These are phyloP conservation scores for Pseudomyrmex dendroicus DNA, from an alignment of 1,140 invertebrate genomes.

Conservation along the genomic window DNA sequence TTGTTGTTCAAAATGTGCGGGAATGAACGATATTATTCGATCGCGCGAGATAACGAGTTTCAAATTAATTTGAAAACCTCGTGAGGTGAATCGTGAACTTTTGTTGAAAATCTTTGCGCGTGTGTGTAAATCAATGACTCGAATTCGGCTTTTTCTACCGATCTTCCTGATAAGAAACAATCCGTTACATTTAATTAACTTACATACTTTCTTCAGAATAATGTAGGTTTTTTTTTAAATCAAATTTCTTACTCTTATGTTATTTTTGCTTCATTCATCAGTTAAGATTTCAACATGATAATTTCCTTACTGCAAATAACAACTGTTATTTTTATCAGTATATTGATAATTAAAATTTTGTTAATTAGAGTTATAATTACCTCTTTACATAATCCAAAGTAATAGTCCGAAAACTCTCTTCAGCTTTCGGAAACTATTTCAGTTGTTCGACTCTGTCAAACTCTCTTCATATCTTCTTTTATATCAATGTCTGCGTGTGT, in stretches of 20 bases:
- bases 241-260: neutral
- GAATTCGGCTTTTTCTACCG: neutral
- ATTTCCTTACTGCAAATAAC: too few species aligned
- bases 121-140: neutral
- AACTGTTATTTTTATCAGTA: too few species aligned
- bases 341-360: slow-evolving; percentile 16
- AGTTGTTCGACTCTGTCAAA: neutral
- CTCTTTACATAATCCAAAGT: slow-evolving; percentile 17
- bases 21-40: neutral
- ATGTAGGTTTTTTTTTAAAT: neutral
- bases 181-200: neutral
- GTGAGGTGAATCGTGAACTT: neutral
- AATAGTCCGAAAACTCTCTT: neutral
- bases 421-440: neutral
- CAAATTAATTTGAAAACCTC: neutral
- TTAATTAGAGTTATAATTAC: slow-evolving; percentile 38
- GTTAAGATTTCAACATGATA: neutral
- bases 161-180: neutral
- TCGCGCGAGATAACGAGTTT: neutral
- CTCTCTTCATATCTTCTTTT: neutral
- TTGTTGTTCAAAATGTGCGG: neutral
- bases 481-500: slow-evolving; percentile 1
- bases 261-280: slow-evolving; percentile 7
- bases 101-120: neutral
- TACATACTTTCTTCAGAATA: slow-evolving; percentile 20